Base-by-base conservation (phyloP, 1,140 invertebrate genomes). In the Magallana angulata region DNA sequence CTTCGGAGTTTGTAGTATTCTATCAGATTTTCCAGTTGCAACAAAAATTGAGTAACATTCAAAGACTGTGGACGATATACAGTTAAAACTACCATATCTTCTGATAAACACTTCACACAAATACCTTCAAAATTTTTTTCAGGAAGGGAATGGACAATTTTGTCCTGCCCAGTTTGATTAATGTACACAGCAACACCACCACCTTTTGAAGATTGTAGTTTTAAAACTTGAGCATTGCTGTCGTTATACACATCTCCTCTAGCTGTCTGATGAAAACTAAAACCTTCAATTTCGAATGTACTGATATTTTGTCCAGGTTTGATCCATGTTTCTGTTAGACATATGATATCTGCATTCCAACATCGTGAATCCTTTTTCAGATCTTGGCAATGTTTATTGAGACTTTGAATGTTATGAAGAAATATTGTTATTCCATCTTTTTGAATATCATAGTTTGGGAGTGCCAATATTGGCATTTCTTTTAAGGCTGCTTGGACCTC, bases 321-420 rank as follows among this genome's bases (percentile, higher is more conserved):
- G 11, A 87, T 36, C 86, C 86, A 87, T 6, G 86, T 87, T 24
- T 87, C 81, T 48, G 86, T 83, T 8, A 87, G 56, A 9, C 57
- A 83, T 30, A 87, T 16, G 8, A 57, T 18, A 57, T 87, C 86
- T 48, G 86, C 80, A 18, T 60, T 56, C 30, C 30, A 11, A 12
- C 82, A 7, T 30, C 11, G 12, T 71, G 64, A 68, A 9, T 60
- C 36, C 14, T 3, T 6, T 24, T 30, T 59, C n/a, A 87, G 30
- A 36, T 87, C 59, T 57, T 82, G n/a, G 2, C 56, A 12, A 60
- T 68, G 58, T 2, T 48, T 59, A 7, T 64, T 71, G 0, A 87
- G 16, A 48, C 62, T 76, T 48, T 87, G 76, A 12, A 48, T 60
- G n/a, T 87, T 87, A 82, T 76, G 82, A 18, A 76, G 36, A 24